These are phyloP conservation scores for Acronicta psi DNA, from an alignment of 2,888 invertebrate species.

Conservation along the genomic window DNA sequence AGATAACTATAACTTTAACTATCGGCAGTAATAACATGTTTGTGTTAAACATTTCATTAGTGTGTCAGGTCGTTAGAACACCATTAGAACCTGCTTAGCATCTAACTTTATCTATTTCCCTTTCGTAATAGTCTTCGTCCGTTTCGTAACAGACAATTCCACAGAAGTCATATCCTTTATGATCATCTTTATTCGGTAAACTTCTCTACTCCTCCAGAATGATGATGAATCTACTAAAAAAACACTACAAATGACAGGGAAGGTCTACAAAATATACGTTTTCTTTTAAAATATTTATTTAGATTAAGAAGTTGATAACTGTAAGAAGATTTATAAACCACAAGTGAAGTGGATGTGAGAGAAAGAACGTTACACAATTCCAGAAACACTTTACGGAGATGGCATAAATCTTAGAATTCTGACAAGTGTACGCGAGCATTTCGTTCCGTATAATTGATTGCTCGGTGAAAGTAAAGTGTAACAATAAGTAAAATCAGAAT, in stretches of 20 bases:
- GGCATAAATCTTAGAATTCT: conserved; percentile 44
- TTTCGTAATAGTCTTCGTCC: conserved; percentile 21
- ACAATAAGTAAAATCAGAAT: conserved; percentile 49
- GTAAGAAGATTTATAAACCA: not conserved
- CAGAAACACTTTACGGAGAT: conserved; percentile 21
- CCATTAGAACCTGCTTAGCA: conserved; percentile 37
- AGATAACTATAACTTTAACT: not conserved
- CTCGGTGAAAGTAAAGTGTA: conserved; percentile 61
- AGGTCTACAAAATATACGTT: too few species aligned
- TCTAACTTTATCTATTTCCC: conserved; percentile 35
- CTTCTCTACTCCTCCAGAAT: not conserved
- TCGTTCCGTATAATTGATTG: conserved; percentile 61
- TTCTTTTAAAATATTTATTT: too few species aligned
- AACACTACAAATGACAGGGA: too few species aligned
- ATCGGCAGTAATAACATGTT: conserved; percentile 1
- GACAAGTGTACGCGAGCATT: conserved; percentile 51
- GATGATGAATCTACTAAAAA: too few species aligned
- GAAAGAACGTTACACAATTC: conserved; percentile 19
- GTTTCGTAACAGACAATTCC: conserved; percentile 13
- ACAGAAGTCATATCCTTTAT: conserved; percentile 17
- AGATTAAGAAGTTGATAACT: not conserved
- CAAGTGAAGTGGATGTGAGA: not conserved
- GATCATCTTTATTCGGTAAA: conserved; percentile 7
- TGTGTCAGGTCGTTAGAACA: conserved; percentile 27
- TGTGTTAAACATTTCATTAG: conserved; percentile 37